Conservation (phyloP, 2,888 invertebrate species). For the Asteroscopus sphinx region DNA sequence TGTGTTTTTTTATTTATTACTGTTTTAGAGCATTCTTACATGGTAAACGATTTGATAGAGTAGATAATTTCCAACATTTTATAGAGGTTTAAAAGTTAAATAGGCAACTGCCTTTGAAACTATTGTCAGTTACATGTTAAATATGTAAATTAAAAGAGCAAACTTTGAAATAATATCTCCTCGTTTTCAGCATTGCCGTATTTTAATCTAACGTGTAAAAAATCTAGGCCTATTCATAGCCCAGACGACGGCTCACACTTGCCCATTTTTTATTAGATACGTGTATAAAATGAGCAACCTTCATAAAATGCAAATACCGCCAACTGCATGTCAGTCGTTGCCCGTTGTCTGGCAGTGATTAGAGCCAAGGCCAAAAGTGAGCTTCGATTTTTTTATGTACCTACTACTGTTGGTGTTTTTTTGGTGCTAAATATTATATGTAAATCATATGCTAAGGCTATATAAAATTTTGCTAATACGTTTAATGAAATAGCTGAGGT, state of each 20-base stretch:
- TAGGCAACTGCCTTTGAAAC: too few species aligned
- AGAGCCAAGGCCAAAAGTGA: conserved; percentile 51
- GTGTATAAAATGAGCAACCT: conserved; percentile 48
- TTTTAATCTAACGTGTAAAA: too few species aligned
- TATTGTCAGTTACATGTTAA: too few species aligned
- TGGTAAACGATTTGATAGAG: too few species aligned
- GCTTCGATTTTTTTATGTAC: conserved; percentile 36
- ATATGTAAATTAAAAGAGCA: too few species aligned
- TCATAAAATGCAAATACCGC: conserved; percentile 56
- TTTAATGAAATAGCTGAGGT: conserved; percentile 1
- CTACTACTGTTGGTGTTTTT: conserved; percentile 30
- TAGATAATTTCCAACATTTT: too few species aligned
- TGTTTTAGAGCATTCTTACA: too few species aligned
- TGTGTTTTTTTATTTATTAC: too few species aligned
- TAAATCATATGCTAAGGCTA: background rate
- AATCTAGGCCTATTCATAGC: conserved; percentile 16
- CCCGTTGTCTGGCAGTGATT: conserved; percentile 56
- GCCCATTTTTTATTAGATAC: conserved; percentile 42
- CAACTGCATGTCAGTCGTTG: conserved; percentile 58
- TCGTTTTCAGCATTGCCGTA: too few species aligned
- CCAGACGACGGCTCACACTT: conserved; percentile 14
- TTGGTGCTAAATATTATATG: background rate
- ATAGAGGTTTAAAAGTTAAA: too few species aligned
- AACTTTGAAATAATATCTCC: too few species aligned
- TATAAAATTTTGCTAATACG: background rate